Evolutionary conservation across 2,797 vertebrate genomes (phyloP), one percentile per base, ranked within the genome.

Genomic region (Taeniopygia guttata): DNA sequence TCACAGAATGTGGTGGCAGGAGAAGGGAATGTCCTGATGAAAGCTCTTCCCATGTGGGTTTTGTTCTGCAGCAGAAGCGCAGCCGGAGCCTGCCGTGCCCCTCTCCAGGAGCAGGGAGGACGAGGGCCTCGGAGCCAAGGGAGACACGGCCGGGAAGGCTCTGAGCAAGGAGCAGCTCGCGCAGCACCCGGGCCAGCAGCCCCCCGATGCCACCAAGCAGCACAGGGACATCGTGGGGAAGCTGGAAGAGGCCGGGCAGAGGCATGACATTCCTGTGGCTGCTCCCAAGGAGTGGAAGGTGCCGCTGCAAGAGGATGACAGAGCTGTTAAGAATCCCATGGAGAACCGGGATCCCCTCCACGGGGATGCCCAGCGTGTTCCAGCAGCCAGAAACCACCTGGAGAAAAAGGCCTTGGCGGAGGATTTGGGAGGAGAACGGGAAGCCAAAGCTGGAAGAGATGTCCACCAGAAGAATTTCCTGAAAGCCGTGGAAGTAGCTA

Each of bases 61-160:
- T 36, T 80, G 13, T 83, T 82, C 80, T 4, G 2, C 96, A 97
- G 95, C 3, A 3, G 98, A 97, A 4, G 5, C 3, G 2, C 96
- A 93, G 64, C 91, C 68, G 0, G 98, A 97, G 52, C 93, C 89
- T 0, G 96, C 56, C 0, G 27, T 16, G 29, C 80, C 79, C 2
- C 70, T 55, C 3, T 25, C 92, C 60, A 68, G 40, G 92, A 96
- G 89, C 51, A 97, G 93, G 63, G 98, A 97, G 69, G 96, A 95
- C 1, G 84, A 93, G 52, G 80, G 30, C 26, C 90, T 8, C 0
- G 87, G 62, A 3, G 54, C 26, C 27, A 73, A 64, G 52, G 78
- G 48, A 30, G 67, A 93, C 40, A 45, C 34, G 15, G 43, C 62
- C 0, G 58, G 9, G 11, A 94, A 83, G 49, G 58, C 1, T 0